Evolutionary conservation across 2,113 vertebrate species (phyloP).

Genomic region (Camelus bactrianus): DNA sequence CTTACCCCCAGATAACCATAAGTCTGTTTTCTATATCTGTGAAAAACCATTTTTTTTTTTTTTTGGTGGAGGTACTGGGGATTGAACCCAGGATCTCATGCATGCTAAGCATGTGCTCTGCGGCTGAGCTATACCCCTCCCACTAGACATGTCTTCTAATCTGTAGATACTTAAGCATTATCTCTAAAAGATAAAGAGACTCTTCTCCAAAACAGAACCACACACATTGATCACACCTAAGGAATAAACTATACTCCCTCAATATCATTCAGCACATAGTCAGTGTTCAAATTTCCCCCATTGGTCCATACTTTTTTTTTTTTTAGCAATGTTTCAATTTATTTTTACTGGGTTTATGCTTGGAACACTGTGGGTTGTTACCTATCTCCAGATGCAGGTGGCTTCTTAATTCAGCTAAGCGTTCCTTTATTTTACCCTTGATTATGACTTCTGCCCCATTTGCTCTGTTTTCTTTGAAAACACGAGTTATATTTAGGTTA

Average conservation of each 20-base stretch:
- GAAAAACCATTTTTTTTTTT: too few relatives aligned
- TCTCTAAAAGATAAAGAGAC: not conserved
- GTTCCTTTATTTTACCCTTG: not conserved
- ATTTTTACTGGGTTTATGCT: not conserved
- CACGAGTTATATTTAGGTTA: not conserved
- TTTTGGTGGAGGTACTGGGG: too few relatives aligned
- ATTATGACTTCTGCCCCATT: not conserved
- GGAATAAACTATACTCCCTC: not conserved
- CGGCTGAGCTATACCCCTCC: too few relatives aligned
- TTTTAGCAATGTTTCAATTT: not conserved
- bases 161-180: not conserved
- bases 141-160: not conserved
- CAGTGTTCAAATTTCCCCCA: not conserved
- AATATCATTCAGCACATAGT: not conserved
- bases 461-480: not conserved
- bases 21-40: not conserved
- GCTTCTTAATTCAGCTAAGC: not conserved
- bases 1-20: not conserved
- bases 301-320: not conserved
- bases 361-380: accelerated
- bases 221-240: not conserved
- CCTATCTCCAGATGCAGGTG: not conserved
- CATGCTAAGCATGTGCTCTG: too few relatives aligned
- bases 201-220: not conserved
- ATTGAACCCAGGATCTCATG: too few relatives aligned